Evolutionary conservation across 2,113 vertebrate genomes (phyloP).

Genomic region (Crotophaga sulcirostris): DNA sequence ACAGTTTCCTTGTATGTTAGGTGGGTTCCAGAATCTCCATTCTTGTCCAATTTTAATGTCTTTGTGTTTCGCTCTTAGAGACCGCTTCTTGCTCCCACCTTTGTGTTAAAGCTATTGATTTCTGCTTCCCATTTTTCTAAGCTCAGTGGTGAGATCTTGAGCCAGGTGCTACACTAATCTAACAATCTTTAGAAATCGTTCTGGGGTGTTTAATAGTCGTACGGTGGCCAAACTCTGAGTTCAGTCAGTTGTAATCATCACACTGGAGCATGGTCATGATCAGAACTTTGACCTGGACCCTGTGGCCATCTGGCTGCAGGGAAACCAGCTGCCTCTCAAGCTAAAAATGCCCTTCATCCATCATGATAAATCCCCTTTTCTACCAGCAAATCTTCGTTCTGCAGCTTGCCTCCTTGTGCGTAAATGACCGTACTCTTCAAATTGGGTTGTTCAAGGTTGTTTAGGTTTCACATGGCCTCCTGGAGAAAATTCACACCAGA

Average conservation of each 20-base stretch:
- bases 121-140: background rate
- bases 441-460: background rate
- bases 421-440: background rate
- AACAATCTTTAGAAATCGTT: background rate
- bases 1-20: background rate
- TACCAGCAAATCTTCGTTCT: constrained; percentile 19
- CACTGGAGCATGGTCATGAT: constrained; percentile 46
- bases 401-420: background rate
- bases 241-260: constrained; percentile 35
- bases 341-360: constrained; percentile 51
- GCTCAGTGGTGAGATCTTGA: background rate
- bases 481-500: background rate
- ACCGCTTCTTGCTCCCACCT: fast-evolving
- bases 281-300: constrained; percentile 52
- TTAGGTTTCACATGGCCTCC: background rate
- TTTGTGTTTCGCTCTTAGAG: background rate
- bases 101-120: background rate
- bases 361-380: constrained; percentile 42
- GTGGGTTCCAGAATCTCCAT: background rate
- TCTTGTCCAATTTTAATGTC: background rate
- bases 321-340: constrained; percentile 62
- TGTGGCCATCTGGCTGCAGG: constrained; percentile 53
- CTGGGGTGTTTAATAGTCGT: background rate
- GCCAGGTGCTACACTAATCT: background rate
- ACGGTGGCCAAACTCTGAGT: background rate